Conservation (phyloP, 2,888 invertebrate species). For the Eupithecia insigniata region DNA sequence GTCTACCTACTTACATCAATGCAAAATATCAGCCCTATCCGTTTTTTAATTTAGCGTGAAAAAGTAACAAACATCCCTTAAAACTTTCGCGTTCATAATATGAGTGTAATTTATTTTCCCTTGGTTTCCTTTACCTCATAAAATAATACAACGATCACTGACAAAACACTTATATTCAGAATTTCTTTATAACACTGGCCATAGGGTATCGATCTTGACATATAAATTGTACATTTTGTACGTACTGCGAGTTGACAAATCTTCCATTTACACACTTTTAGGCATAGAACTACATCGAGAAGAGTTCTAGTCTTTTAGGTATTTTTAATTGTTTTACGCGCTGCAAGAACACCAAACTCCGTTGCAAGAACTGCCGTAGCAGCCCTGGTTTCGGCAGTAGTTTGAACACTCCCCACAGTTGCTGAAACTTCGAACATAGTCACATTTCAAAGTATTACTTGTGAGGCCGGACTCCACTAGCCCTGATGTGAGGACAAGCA, state of each 20-base stretch:
- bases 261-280: neutral
- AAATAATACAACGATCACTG: neutral
- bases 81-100: neutral
- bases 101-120: neutral
- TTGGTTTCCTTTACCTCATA: neutral
- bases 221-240: neutral
- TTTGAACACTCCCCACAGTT: constrained; percentile 23
- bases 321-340: neutral
- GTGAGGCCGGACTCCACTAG: constrained; percentile 21
- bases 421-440: constrained; percentile 29
- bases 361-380: constrained; percentile 22
- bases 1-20: no score
- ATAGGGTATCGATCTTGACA: neutral
- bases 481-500: constrained; percentile 9
- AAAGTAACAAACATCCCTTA: no score
- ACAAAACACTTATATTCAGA: neutral
- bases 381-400: constrained; percentile 29
- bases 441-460: constrained; percentile 25
- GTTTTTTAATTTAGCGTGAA: no score
- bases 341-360: constrained; percentile 29
- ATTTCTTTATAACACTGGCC: neutral
- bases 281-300: neutral
- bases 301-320: neutral
- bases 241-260: neutral
- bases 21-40: no score